phyloP scores from a whole-genome alignment of 2,797 vertebrate species.

The Xiphophorus birchmanni region DNA sequence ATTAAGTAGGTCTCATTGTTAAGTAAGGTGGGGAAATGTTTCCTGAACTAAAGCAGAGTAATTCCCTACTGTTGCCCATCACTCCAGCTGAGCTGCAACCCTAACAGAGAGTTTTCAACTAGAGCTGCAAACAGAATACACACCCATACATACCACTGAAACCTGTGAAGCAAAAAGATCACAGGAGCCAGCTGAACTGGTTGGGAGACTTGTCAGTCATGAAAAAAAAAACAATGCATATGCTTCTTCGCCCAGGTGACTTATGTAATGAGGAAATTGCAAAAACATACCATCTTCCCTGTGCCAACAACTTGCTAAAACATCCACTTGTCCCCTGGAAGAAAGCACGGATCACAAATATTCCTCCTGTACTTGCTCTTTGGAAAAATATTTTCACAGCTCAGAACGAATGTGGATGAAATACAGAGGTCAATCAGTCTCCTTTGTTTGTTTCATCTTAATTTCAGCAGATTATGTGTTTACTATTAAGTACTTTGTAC shows the following conservation, averaged over 20 bases:
- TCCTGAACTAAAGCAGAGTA: neutral
- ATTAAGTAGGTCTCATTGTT: slow-evolving; percentile 20
- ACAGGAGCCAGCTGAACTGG: slow-evolving; percentile 61
- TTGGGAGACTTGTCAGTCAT: slow-evolving; percentile 43
- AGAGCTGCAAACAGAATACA: slow-evolving; percentile 16
- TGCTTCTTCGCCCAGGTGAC: neutral
- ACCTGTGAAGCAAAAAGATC: slow-evolving; percentile 11
- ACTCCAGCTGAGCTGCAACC: slow-evolving; percentile 7
- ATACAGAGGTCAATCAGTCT: neutral
- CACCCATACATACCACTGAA: slow-evolving; percentile 39
- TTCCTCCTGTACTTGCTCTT: neutral
- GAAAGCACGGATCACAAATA: neutral
- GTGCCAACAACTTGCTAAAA: neutral
- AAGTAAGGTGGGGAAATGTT: slow-evolving; percentile 7
- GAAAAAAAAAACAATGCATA: slow-evolving; percentile 18
- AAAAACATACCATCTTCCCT: neutral
- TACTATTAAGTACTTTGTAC: neutral
- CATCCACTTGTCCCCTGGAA: neutral
- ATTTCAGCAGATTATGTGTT: neutral
- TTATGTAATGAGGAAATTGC: slow-evolving; percentile 8
- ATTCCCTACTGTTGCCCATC: slow-evolving; percentile 7
- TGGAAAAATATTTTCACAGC: neutral
- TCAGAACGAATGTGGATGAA: neutral
- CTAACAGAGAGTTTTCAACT: neutral
- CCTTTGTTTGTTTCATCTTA: neutral